These are phyloP conservation scores for Coremacera marginata DNA, from an alignment of 2,888 invertebrate species.

Conservation along the genomic window DNA sequence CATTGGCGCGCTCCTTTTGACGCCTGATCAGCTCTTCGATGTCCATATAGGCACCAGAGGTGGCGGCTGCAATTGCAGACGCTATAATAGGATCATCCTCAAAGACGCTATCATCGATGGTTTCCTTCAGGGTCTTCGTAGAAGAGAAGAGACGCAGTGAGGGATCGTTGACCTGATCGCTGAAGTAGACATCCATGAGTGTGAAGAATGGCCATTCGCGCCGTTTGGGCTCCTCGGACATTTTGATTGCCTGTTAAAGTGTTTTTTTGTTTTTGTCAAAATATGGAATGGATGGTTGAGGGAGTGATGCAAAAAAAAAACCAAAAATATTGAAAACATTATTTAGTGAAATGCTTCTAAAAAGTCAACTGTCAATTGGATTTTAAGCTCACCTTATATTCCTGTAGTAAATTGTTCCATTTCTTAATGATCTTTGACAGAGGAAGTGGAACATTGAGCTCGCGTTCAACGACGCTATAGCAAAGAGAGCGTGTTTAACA, in stretches of 20 bases:
- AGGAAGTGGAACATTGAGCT: constrained; percentile 69
- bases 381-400: constrained; percentile 64
- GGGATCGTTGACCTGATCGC: constrained; percentile 70
- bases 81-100: constrained; percentile 70
- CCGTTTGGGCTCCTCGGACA: constrained; percentile 69
- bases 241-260: constrained; percentile 65
- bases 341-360: constrained; percentile 17
- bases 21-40: constrained; percentile 67
- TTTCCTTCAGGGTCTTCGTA: constrained; percentile 69
- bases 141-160: constrained; percentile 69
- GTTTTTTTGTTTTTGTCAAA: not conserved
- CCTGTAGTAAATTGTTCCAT: constrained; percentile 70
- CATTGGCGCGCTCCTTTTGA: constrained; percentile 63
- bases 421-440: constrained; percentile 70
- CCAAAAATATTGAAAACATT: not conserved
- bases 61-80: constrained; percentile 68
- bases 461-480: constrained; percentile 68
- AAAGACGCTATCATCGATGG: constrained; percentile 69
- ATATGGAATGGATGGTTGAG: no score
- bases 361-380: constrained; percentile 5
- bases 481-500: constrained; percentile 1
- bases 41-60: constrained; percentile 69
- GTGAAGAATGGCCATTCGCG: constrained; percentile 70
- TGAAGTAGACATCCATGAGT: constrained; percentile 70
- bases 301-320: no score